Percentiles rank a stretch among this genome's conserved stretches.
phyloP scores from a whole-genome alignment of 1,140 invertebrate genomes.

The Drosophila obscura region DNA sequence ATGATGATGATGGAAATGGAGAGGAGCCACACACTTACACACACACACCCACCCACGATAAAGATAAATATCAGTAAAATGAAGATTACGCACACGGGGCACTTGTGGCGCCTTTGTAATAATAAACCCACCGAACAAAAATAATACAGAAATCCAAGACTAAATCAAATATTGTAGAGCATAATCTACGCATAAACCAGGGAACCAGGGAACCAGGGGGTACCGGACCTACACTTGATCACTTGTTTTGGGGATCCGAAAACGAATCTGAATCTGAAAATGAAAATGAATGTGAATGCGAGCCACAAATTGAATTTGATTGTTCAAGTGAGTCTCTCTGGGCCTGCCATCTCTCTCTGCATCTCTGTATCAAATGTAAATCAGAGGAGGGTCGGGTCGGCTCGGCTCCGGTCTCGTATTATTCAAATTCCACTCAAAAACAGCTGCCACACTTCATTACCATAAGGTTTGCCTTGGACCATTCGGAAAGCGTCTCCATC shows the following conservation, averaged over 20 bases:
- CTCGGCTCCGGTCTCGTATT: slow-evolving; percentile 32
- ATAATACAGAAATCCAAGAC: slow-evolving; percentile 49
- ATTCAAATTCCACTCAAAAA: slow-evolving; percentile 77
- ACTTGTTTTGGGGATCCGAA: slow-evolving; percentile 64
- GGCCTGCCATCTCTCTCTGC: slow-evolving; percentile 38
- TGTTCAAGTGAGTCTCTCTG: slow-evolving; percentile 67
- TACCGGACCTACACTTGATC: slow-evolving; percentile 64
- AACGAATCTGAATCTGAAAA: slow-evolving; percentile 52
- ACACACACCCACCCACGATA: slow-evolving; percentile 21
- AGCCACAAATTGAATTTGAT: slow-evolving; percentile 80
- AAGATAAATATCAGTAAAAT: slow-evolving; percentile 46
- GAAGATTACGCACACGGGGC: slow-evolving; percentile 50
- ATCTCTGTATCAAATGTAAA: slow-evolving; percentile 68
- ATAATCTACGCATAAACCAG: slow-evolving; percentile 53
- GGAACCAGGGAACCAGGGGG: slow-evolving; percentile 22
- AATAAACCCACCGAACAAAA: slow-evolving; percentile 64
- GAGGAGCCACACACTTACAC: slow-evolving; percentile 55
- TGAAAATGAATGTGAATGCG: slow-evolving; percentile 68
- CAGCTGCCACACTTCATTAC: slow-evolving; percentile 80
- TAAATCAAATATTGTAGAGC: slow-evolving; percentile 72
- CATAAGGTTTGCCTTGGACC: slow-evolving; percentile 70
- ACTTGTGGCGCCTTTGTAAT: slow-evolving; percentile 80
- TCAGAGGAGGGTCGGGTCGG: slow-evolving; percentile 42
- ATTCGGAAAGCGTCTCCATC: slow-evolving; percentile 19
- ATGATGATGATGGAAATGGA: slow-evolving; percentile 3